Evolutionary conservation across 2,113 vertebrate species (phyloP).

Genomic region (Pavo muticus): DNA sequence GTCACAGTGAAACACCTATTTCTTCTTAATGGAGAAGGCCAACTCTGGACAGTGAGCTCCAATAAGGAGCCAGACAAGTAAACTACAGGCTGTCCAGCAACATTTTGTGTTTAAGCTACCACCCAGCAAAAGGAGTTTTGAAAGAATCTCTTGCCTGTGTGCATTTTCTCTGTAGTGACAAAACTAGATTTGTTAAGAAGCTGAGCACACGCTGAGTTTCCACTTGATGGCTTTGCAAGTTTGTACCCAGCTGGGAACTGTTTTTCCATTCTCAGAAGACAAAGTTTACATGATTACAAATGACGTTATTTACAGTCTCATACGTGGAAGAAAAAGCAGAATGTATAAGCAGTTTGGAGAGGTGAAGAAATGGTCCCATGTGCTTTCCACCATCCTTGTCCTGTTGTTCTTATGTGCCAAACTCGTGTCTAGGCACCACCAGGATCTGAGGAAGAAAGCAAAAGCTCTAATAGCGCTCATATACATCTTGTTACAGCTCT

Average conservation of each 20-base stretch:
- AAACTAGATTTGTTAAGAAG: background rate
- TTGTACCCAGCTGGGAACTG: background rate
- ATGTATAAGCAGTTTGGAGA: background rate
- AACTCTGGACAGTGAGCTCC: background rate
- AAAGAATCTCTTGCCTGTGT: background rate
- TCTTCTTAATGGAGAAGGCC: background rate
- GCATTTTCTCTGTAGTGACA: background rate
- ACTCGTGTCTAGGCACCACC: background rate
- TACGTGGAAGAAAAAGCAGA: background rate
- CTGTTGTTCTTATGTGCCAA: background rate
- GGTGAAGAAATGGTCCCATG: background rate
- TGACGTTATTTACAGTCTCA: background rate
- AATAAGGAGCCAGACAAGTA: background rate
- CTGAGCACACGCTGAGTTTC: background rate
- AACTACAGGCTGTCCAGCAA: background rate
- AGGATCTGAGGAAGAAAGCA: background rate
- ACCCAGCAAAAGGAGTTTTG: background rate
- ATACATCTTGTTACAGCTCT: background rate
- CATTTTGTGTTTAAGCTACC: background rate
- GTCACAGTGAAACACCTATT: background rate
- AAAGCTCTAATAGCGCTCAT: background rate
- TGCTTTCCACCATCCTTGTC: background rate
- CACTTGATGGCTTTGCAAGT: background rate
- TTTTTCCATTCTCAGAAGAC: background rate
- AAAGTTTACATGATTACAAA: background rate